Conservation (phyloP, 2,797 vertebrate genomes). For the Odontamblyopus rebecca region DNA sequence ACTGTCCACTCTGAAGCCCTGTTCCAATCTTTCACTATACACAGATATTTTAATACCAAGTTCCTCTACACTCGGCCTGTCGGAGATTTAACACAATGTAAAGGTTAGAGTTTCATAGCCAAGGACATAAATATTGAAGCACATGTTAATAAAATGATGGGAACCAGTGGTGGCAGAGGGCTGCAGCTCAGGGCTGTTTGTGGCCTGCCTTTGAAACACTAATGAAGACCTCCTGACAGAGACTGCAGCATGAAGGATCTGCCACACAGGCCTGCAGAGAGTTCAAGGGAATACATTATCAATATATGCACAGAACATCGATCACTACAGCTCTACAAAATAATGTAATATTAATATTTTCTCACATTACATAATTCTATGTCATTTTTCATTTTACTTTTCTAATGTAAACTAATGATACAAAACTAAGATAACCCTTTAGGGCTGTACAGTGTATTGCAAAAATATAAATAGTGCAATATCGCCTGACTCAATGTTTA, state of each 20-base stretch:
- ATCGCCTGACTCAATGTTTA: too few species aligned
- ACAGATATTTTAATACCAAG: constrained; percentile 64
- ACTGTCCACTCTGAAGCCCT: constrained; percentile 21
- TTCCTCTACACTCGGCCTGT: constrained; percentile 40
- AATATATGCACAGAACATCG: background rate
- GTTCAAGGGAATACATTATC: constrained; percentile 49
- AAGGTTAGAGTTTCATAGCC: constrained; percentile 54
- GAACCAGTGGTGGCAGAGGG: background rate
- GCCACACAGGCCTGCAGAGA: constrained; percentile 40
- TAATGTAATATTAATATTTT: too few species aligned
- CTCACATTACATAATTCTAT: background rate
- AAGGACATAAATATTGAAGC: constrained; percentile 69
- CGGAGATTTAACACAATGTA: constrained; percentile 58
- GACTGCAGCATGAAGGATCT: constrained; percentile 14
- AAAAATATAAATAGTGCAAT: too few species aligned
- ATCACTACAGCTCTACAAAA: background rate
- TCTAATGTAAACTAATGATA: too few species aligned
- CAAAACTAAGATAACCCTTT: too few species aligned
- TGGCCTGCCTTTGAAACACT: constrained; percentile 60
- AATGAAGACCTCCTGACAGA: constrained; percentile 76
- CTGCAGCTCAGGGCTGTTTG: constrained; percentile 57
- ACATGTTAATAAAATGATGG: constrained; percentile 62
- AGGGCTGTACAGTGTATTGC: too few species aligned
- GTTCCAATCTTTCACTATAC: constrained; percentile 26
- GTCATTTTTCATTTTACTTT: background rate